Percentiles rank a stretch among this genome's conserved stretches.
These are phyloP conservation scores for Synanthedon myopaeformis DNA, from an alignment of 2,888 invertebrate genomes.

Conservation along the genomic window DNA sequence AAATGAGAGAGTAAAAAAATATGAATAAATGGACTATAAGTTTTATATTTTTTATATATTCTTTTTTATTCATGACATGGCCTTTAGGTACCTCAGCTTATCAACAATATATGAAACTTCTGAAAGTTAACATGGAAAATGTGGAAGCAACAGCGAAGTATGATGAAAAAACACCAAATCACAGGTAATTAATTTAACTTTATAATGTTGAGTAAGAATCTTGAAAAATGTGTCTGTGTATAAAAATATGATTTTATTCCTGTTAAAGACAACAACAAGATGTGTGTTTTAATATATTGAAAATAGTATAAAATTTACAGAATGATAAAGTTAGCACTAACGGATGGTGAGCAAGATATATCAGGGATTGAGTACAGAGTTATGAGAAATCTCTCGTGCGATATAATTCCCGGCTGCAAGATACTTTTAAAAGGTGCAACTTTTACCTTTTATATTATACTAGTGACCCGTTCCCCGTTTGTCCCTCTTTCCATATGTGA, in stretches of 20 bases:
- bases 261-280: too few relatives aligned
- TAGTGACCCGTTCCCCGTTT: too few relatives aligned
- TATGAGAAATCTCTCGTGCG: constrained; percentile 67
- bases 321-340: constrained; percentile 77
- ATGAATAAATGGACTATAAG: too few relatives aligned
- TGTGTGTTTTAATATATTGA: too few relatives aligned
- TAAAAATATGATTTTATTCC: too few relatives aligned
- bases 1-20: too few relatives aligned
- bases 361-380: constrained; percentile 78
- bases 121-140: constrained; percentile 59
- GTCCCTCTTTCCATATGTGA: too few relatives aligned
- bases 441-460: neutral
- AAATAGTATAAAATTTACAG: constrained; percentile 35
- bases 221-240: too few relatives aligned
- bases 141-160: constrained; percentile 66
- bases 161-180: constrained; percentile 48
- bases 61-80: too few relatives aligned
- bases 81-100: constrained; percentile 64
- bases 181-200: constrained; percentile 31
- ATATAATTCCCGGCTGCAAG: constrained; percentile 73
- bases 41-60: too few relatives aligned
- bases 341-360: constrained; percentile 80
- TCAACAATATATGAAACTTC: constrained; percentile 69
- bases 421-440: constrained; percentile 66
- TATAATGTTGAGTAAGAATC: neutral